A percentile compares a stretch with the other conserved stretches of the same genome.
Conservation (phyloP, 2,888 invertebrate species). For the Baronia brevicornis region DNA sequence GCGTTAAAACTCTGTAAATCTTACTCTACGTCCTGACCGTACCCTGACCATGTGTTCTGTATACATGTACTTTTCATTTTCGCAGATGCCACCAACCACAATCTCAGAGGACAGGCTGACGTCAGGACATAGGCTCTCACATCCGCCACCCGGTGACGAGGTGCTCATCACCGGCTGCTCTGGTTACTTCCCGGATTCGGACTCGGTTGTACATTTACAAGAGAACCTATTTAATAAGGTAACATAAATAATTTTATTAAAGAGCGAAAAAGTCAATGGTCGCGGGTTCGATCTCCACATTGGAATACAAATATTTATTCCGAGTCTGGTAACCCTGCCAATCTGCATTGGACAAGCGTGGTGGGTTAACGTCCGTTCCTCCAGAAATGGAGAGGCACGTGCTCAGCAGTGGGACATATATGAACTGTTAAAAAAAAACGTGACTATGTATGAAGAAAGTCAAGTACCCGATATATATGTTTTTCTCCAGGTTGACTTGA, state of each 20-base stretch:
- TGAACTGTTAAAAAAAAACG: too few relatives aligned
- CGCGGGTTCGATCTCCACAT: background rate
- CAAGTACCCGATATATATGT: too few relatives aligned
- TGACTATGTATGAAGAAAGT: too few relatives aligned
- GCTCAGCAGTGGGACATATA: too few relatives aligned
- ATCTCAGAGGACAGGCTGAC: constrained; percentile 58
- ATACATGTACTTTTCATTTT: background rate
- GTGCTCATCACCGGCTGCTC: constrained; percentile 81
- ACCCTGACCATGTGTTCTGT: background rate
- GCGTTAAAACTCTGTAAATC: background rate
- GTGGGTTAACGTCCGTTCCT: too few relatives aligned
- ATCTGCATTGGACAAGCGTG: too few relatives aligned
- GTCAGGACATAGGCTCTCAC: constrained; percentile 71
- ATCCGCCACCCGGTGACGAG: constrained; percentile 77
- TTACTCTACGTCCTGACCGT: background rate
- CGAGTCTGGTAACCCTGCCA: too few relatives aligned
- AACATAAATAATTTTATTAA: background rate
- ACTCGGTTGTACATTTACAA: constrained; percentile 81
- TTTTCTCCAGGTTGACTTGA: constrained; percentile 81
- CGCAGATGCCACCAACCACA: constrained; percentile 56
- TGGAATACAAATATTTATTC: too few relatives aligned
- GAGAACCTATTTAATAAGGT: constrained; percentile 83
- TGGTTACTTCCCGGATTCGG: constrained; percentile 86
- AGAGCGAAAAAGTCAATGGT: background rate
- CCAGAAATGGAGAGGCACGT: too few relatives aligned